Base-by-base conservation (phyloP, 23 tunicate species). In the Oikopleura albicans region DNA sequence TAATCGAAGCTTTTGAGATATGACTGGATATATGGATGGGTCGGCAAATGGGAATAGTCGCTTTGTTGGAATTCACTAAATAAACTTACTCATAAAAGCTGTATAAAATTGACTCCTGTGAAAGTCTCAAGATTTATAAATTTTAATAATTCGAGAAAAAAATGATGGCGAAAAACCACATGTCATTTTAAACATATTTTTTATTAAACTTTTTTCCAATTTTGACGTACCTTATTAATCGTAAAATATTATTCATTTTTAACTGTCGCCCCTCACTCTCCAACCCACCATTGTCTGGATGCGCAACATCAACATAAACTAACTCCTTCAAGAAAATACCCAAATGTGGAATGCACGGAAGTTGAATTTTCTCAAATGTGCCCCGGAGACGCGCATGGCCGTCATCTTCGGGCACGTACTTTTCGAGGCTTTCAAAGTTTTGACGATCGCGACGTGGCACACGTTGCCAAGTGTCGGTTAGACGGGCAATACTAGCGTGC, bases 291-390 rank as follows among this genome's bases (percentile, higher is more conserved):
- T 88, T 88, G 76, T 91, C 96, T 0, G 99, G 99, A 84, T 95
- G 90, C 33, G 99, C 99, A 33, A 89, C 86, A 86, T 95, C 87
- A 87, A 91, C 86, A 75, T 86, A 95, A 88, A 91, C 89, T 75
- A 95, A 83, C 39, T 95, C 99, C 37, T 88, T 40, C 12, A 95
- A 91, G 66, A 91, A 95, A 86, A 95, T 83, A 0, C 96, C 96
- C 16, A 94, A 88, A 71, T 90, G 91, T 0, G 99, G 99, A 56
- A 94, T 94, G 79, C 99, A 94, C 39, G 99, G 99, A 0, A 94
- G 86, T 38, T 83, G 79, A 57, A 90, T 91, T 8, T 40, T 84
- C 34, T 87, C 90, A 83, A 94, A 91, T 59, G 88, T 91, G 0
- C 75, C 39, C 57, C 99, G 38, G 38, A 94, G 71, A 57, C 40